Conservation (phyloP, 2,797 vertebrate genomes). For the Valencia hispanica region DNA sequence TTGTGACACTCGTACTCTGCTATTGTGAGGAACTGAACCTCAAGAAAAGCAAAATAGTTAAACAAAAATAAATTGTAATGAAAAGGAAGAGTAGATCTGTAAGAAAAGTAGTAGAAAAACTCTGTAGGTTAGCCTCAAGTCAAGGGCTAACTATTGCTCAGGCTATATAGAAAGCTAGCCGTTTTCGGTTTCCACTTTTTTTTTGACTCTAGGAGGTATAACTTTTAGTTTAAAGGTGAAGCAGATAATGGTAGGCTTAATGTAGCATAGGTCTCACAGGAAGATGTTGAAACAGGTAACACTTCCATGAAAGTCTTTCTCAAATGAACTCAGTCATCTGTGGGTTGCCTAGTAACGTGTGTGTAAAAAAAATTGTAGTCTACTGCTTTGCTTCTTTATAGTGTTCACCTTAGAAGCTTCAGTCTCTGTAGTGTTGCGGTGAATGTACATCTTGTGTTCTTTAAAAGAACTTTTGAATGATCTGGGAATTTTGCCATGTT, state of each 20-base stretch:
- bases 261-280: not conserved
- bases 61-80: not conserved
- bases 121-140: not conserved
- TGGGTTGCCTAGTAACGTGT: slow-evolving; percentile 25
- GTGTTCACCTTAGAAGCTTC: not conserved
- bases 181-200: not conserved
- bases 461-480: not conserved
- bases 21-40: no score
- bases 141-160: not conserved
- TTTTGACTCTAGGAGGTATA: not conserved
- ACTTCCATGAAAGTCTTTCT: slow-evolving; percentile 9
- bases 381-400: not conserved
- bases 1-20: not conserved
- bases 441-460: not conserved
- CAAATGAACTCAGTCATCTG: slow-evolving; percentile 1
- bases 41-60: not conserved
- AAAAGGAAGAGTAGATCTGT: not conserved
- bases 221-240: not conserved
- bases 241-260: not conserved
- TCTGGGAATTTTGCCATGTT: not conserved
- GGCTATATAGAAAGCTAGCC: not conserved
- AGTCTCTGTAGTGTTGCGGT: not conserved
- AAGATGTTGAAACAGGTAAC: slow-evolving; percentile 9
- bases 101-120: not conserved
- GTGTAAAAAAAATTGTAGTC: not conserved